Conservation (phyloP, 2,113 vertebrate species). For the Manacus vitellinus region DNA sequence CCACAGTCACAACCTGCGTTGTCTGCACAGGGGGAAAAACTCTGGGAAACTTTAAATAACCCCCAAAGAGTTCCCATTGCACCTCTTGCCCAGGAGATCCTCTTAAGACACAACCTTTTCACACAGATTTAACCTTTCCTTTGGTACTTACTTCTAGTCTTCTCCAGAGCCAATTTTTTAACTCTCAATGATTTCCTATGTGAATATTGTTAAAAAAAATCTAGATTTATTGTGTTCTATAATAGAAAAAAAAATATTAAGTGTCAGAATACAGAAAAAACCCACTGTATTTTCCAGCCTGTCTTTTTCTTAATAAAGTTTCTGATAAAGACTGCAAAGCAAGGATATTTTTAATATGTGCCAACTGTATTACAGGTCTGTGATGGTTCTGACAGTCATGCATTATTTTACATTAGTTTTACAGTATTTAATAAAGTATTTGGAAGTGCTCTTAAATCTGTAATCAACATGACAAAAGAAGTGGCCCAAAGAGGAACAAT, state of each 20-base stretch:
- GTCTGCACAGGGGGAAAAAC: neutral
- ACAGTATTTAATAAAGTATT: neutral
- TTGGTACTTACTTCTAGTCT: neutral
- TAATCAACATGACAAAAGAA: neutral
- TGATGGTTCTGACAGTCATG: neutral
- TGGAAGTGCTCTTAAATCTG: neutral
- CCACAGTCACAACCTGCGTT: neutral
- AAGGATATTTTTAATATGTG: neutral
- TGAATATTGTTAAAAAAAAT: neutral
- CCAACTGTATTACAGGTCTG: neutral
- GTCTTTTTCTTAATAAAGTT: neutral
- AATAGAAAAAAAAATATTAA: neutral
- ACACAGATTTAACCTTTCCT: neutral
- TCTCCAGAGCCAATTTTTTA: neutral
- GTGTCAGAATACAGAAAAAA: neutral
- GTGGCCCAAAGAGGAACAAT: neutral
- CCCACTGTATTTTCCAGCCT: neutral
- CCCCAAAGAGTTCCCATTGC: neutral
- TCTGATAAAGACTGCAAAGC: neutral
- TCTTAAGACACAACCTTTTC: neutral
- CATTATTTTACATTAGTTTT: neutral
- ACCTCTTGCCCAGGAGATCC: neutral
- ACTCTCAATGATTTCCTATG: neutral
- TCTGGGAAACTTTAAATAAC: fast-evolving
- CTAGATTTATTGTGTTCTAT: neutral